A percentile compares a stretch with the other conserved stretches of the same genome.
Conservation (phyloP, 2,888 invertebrate species). For the Heteromurus nitidus region DNA sequence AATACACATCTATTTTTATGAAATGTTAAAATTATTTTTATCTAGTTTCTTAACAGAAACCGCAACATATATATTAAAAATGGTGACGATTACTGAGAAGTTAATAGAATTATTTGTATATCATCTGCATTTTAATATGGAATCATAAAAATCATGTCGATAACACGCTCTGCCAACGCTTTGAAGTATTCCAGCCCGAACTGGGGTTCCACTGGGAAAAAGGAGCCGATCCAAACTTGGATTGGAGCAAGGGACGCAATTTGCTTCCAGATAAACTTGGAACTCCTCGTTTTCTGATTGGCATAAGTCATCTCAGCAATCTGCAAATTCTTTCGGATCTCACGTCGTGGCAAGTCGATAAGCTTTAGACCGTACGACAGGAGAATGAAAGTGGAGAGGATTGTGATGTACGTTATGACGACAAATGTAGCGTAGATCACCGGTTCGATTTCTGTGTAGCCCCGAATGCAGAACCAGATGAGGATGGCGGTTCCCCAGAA, state of each 20-base stretch:
- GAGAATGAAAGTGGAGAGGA: not conserved
- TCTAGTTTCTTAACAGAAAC: no score
- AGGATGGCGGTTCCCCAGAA: not conserved
- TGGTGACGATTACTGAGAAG: no score
- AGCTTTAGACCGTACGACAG: no score
- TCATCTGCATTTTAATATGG: no score
- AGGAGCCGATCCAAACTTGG: not conserved
- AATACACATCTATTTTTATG: no score
- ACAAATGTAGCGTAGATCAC: not conserved
- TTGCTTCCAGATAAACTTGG: not conserved
- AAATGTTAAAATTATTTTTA: no score
- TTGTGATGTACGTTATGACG: not conserved
- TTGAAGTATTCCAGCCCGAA: not conserved
- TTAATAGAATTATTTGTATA: no score
- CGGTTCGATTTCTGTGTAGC: not conserved
- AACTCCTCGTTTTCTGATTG: not conserved
- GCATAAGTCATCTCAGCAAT: not conserved
- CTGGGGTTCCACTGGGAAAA: not conserved
- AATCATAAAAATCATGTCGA: no score
- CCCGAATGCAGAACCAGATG: not conserved
- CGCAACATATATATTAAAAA: no score
- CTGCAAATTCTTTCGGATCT: no score
- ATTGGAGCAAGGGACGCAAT: not conserved
- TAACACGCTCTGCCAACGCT: not conserved
- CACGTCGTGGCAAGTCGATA: no score